Evolutionary conservation across 2,888 invertebrate genomes (phyloP).

Genomic region (Drosophila birchii): DNA sequence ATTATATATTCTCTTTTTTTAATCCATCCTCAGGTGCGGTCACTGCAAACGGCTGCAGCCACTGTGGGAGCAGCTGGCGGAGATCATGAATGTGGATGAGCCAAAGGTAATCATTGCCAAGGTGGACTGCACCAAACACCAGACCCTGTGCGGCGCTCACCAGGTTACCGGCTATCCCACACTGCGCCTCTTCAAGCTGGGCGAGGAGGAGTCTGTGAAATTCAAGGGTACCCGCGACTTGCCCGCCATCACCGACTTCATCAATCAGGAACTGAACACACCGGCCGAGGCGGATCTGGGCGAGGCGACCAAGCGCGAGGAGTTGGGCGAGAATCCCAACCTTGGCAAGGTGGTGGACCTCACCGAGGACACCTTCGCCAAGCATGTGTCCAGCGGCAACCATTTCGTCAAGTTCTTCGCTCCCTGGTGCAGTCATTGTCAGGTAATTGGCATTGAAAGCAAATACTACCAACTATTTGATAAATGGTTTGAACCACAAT

Average conservation of each 20-base stretch:
- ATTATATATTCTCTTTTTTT: not conserved
- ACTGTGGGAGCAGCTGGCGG: conserved; percentile 92
- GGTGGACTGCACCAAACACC: conserved; percentile 93
- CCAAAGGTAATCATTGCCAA: conserved; percentile 90
- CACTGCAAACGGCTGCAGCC: conserved; percentile 94
- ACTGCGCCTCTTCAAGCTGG: conserved; percentile 91
- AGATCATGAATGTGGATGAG: conserved; percentile 88
- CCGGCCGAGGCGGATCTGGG: conserved; percentile 55
- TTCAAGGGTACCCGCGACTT: conserved; percentile 92
- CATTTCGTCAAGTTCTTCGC: conserved; percentile 97
- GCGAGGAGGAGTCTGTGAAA: conserved; percentile 88
- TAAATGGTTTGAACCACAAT: not conserved
- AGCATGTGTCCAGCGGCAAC: conserved; percentile 89
- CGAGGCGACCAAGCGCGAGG: conserved; percentile 26
- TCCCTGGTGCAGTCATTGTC: conserved; percentile 96
- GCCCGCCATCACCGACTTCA: conserved; percentile 90
- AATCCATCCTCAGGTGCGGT: conserved; percentile 88
- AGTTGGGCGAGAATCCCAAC: conserved; percentile 47
- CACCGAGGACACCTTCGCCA: conserved; percentile 90
- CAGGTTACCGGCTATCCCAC: conserved; percentile 94
- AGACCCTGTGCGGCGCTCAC: conserved; percentile 90
- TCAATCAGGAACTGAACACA: conserved; percentile 88
- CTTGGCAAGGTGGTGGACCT: conserved; percentile 87
- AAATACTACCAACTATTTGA: not conserved
- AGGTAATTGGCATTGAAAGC: conserved; percentile 85